phyloP scores from a whole-genome alignment of 2,113 vertebrate species.

The Mus spicilegus region DNA sequence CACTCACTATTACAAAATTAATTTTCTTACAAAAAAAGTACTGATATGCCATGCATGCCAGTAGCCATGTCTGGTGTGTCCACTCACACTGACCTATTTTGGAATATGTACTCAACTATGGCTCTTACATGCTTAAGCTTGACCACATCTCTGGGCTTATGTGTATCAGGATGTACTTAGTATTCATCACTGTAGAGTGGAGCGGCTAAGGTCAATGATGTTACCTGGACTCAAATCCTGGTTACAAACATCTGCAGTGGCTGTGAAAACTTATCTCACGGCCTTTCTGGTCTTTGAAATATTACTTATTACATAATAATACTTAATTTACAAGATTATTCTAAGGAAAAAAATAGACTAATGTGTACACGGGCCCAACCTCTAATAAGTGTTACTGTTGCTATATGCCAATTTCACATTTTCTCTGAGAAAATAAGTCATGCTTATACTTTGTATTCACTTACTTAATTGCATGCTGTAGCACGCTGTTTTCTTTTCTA shows the following conservation, averaged over 20 bases:
- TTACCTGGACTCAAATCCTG: neutral
- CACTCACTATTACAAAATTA: too few relatives aligned
- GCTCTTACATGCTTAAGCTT: neutral
- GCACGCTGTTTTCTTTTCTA: neutral
- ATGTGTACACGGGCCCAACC: neutral
- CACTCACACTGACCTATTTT: neutral
- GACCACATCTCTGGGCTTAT: neutral
- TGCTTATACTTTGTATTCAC: neutral
- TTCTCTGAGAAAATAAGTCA: constrained; percentile 11
- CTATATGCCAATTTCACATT: neutral
- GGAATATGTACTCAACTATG: neutral
- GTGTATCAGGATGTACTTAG: neutral
- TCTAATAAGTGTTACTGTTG: neutral
- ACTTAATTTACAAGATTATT: constrained; percentile 3
- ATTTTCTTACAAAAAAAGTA: neutral
- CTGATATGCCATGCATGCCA: neutral
- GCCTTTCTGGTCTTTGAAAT: constrained; percentile 28
- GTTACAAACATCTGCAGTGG: neutral
- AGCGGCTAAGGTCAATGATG: neutral
- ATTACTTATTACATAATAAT: neutral
- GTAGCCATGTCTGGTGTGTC: neutral
- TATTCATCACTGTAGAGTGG: neutral
- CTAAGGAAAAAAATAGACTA: neutral
- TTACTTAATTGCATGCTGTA: neutral
- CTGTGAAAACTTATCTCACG: neutral